Base-by-base conservation (phyloP, 2,797 vertebrate species). In the Molossus alvarezi region DNA sequence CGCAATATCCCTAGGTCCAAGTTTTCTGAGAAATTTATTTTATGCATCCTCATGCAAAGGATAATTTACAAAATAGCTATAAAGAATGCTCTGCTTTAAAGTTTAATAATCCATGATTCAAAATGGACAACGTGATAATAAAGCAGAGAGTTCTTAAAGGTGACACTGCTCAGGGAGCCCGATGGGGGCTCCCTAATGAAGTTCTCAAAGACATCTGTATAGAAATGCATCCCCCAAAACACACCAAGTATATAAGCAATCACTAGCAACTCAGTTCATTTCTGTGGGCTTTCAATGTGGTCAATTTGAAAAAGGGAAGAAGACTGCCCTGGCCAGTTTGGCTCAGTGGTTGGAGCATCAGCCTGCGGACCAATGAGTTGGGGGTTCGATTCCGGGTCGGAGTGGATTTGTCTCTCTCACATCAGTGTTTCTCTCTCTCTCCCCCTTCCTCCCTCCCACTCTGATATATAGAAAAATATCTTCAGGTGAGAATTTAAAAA, bases 1-100 rank as follows among this genome's bases (percentile, higher is more conserved):
- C 75, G 81, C 45, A 88, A 77, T 60, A 62, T 57, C 17, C n/a
- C 9, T 64, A 90, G 51, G 62, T 80, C 41, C 45, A 29, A 96
- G 55, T 53, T 91, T 85, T 85, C 80, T 79, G 91, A 77, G 9
- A 91, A 60, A 60, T 82, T 58, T 77, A 55, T 72, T 76, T 92
- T 58, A 57, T 57, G 6, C 20, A 23, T 88, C 25, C 37, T 55
- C 37, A 81, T 33, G 41, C 73, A 76, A 18, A 90, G 53, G 14
- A 60, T 14, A 88, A 71, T 71, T 90, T 27, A 64, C n/a, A 76
- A 80, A 4, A 14, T 18, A 65, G 11, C 53, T 71, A 45, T 64
- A 53, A 91, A 75, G n/a, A 92, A 65, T 75, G 8, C 12, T n/a
- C 71, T 75, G 21, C 7, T 8, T 83, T 69, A 57, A 87, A 41